These are phyloP conservation scores for Hololepta plana DNA, from an alignment of 2,888 invertebrate genomes.

Conservation along the genomic window DNA sequence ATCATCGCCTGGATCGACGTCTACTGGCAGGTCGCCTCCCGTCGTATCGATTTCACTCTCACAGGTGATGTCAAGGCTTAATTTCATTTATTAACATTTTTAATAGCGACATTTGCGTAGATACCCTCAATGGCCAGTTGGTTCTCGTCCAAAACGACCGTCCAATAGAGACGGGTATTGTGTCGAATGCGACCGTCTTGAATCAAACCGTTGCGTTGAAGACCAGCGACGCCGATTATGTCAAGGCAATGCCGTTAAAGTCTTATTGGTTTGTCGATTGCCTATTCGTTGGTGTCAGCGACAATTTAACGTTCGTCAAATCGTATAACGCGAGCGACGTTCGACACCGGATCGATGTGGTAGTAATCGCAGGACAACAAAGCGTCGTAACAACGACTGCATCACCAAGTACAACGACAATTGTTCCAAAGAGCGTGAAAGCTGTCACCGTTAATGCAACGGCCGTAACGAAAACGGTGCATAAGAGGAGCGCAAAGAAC, in stretches of 20 bases:
- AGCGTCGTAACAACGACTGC: constrained; percentile 23
- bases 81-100: constrained; percentile 5
- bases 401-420: constrained; percentile 20
- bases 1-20: constrained; percentile 4
- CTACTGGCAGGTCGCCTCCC: constrained; percentile 19
- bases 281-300: constrained; percentile 42
- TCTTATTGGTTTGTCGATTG: constrained; percentile 74
- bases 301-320: constrained; percentile 38
- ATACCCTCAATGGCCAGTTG: constrained; percentile 48
- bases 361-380: constrained; percentile 49
- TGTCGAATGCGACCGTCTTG: constrained; percentile 42
- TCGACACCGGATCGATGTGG: constrained; percentile 44
- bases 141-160: constrained; percentile 41
- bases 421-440: constrained; percentile 15
- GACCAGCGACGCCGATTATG: constrained; percentile 39
- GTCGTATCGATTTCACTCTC: constrained; percentile 26
- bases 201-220: constrained; percentile 38
- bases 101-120: constrained; percentile 31
- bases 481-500: constrained; percentile 1
- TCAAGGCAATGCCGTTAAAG: constrained; percentile 35
- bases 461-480: constrained; percentile 10
- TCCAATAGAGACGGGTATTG: constrained; percentile 35
- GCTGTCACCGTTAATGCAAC: constrained; percentile 11
- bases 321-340: constrained; percentile 43
- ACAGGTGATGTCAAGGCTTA: constrained; percentile 23